Evolutionary conservation across 2,888 invertebrate species (phyloP).

Genomic region (Cephus runcator): DNA sequence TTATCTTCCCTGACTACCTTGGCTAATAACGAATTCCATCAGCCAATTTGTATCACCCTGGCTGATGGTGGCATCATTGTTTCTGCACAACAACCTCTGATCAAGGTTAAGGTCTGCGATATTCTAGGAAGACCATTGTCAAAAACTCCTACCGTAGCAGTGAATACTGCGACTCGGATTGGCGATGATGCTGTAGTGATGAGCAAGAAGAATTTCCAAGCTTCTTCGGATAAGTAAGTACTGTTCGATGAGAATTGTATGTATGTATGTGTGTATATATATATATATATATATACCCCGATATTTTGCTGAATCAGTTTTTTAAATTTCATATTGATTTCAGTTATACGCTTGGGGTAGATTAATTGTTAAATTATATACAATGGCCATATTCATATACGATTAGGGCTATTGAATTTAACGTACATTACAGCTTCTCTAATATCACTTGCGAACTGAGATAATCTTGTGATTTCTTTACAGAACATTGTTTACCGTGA

Average conservation of each 20-base stretch:
- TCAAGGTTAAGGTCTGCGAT: conserved; percentile 79
- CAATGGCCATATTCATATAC: not conserved
- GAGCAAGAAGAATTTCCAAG: conserved; percentile 70
- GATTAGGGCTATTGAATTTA: conserved; percentile 11
- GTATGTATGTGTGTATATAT: not conserved
- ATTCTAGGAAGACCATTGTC: conserved; percentile 79
- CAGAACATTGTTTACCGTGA: conserved; percentile 79
- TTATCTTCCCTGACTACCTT: conserved; percentile 81
- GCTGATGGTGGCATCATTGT: conserved; percentile 80
- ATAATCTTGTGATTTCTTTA: not conserved
- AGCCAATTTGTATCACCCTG: conserved; percentile 85
- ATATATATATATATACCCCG: conserved; percentile 41
- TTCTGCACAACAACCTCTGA: conserved; percentile 77
- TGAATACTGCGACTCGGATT: conserved; percentile 79
- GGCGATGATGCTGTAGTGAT: conserved; percentile 81
- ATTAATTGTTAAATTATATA: conserved; percentile 43
- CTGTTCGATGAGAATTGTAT: conserved; percentile 6
- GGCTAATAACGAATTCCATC: conserved; percentile 74
- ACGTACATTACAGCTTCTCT: conserved; percentile 10
- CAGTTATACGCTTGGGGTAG: conserved; percentile 64
- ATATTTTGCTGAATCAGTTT: conserved; percentile 55
- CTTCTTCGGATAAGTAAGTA: conserved; percentile 61
- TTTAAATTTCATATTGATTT: conserved; percentile 27
- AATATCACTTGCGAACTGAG: not conserved
- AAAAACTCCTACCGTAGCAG: conserved; percentile 74